These are phyloP conservation scores for Leptopilina boulardi DNA, from an alignment of 1,140 invertebrate species.

Conservation along the genomic window DNA sequence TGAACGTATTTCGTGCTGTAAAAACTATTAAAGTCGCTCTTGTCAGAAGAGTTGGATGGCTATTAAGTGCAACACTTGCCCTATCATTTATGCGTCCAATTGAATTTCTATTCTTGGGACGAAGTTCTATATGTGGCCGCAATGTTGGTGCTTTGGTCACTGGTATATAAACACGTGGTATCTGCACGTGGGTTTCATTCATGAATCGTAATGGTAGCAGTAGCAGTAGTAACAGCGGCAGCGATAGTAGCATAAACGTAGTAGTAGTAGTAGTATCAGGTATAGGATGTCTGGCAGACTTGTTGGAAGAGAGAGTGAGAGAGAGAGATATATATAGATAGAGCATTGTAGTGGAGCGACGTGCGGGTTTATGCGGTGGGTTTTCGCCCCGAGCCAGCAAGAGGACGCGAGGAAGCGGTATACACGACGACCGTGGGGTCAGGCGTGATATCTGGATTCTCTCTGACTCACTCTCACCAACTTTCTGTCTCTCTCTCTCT, in stretches of 20 bases:
- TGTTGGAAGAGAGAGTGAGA: constrained; percentile 44
- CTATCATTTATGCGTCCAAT: neutral
- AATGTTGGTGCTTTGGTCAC: constrained; percentile 17
- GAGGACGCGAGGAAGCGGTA: constrained; percentile 39
- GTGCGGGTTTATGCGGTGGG: constrained; percentile 50
- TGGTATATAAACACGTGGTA: constrained; percentile 53
- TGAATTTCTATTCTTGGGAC: neutral
- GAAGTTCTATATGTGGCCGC: neutral
- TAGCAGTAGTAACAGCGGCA: constrained; percentile 25
- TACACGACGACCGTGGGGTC: constrained; percentile 43
- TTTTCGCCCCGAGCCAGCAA: constrained; percentile 57
- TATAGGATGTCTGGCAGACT: constrained; percentile 40
- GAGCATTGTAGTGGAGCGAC: constrained; percentile 48
- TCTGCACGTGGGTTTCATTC: constrained; percentile 64
- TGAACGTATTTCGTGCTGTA: too few relatives aligned
- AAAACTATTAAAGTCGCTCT: too few relatives aligned
- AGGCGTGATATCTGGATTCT: constrained; percentile 61
- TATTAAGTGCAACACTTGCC: neutral
- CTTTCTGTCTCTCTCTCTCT: too few relatives aligned
- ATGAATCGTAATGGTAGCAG: constrained; percentile 53
- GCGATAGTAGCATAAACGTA: constrained; percentile 35
- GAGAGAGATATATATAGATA: constrained; percentile 40
- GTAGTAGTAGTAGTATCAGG: constrained; percentile 44
- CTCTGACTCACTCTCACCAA: constrained; percentile 45
- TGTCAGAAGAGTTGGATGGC: too few relatives aligned